Percentiles rank a stretch among this genome's conserved stretches.
These are phyloP conservation scores for Pelecanoides urinatrix DNA, from an alignment of 2,113 vertebrate genomes.

Conservation along the genomic window DNA sequence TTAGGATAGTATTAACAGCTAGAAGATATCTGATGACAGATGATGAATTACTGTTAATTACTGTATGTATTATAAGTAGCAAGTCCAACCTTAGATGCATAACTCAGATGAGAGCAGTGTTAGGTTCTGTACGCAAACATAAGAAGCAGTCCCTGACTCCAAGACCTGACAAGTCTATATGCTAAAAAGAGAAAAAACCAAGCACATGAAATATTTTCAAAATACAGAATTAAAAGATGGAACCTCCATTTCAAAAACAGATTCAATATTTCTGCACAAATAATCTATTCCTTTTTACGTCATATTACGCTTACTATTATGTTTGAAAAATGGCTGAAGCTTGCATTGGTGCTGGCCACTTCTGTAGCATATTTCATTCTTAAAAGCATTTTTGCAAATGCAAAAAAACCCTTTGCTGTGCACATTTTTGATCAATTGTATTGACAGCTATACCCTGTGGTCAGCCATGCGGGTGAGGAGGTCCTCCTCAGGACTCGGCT, in stretches of 20 bases:
- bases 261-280: not conserved
- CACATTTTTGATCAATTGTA: not conserved
- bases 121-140: not conserved
- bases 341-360: not conserved
- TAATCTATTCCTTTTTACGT: not conserved
- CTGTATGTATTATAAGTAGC: not conserved
- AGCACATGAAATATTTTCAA: not conserved
- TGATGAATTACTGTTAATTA: not conserved
- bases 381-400: not conserved
- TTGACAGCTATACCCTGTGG: not conserved
- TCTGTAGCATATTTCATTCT: not conserved
- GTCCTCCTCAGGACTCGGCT: not conserved
- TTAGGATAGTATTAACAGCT: not conserved
- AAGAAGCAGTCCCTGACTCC: not conserved
- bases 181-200: not conserved
- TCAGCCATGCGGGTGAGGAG: accelerated
- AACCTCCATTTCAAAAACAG: not conserved
- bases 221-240: not conserved
- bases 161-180: not conserved
- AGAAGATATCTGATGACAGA: not conserved
- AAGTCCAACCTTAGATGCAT: not conserved
- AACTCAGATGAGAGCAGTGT: not conserved
- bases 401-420: not conserved
- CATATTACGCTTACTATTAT: not conserved
- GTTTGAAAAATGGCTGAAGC: not conserved